Conservation (phyloP, 2,113 vertebrate genomes). For the Phaethornis superciliosus region DNA sequence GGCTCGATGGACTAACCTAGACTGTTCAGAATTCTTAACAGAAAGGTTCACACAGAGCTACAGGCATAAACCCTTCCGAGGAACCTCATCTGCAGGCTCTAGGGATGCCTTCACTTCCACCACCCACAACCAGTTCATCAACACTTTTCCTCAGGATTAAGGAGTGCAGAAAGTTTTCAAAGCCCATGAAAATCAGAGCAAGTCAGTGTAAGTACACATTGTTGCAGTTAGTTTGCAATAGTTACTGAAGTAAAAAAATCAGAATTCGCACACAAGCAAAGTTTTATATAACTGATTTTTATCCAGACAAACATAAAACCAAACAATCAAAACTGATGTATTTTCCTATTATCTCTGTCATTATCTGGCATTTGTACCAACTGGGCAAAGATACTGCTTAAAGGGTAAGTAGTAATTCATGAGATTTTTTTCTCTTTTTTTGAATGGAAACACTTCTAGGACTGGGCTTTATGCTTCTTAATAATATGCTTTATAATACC, state of each 20-base stretch:
- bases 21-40: not conserved
- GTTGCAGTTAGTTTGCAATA: not conserved
- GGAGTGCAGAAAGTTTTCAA: not conserved
- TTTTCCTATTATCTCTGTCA: not conserved
- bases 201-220: not conserved
- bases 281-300: not conserved
- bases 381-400: not conserved
- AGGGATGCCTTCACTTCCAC: not conserved
- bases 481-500: not conserved
- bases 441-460: not conserved
- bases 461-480: not conserved
- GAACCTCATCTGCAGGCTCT: not conserved
- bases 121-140: not conserved
- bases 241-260: not conserved
- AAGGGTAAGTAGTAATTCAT: not conserved
- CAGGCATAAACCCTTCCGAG: rapidly evolving
- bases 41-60: not conserved
- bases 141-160: not conserved
- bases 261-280: not conserved
- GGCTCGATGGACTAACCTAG: too few species aligned
- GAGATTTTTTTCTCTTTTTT: not conserved
- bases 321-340: not conserved
- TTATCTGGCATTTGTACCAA: not conserved
- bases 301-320: not conserved
- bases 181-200: not conserved